These are phyloP conservation scores for Phrynosoma platyrhinos DNA, from an alignment of 2,113 vertebrate genomes.

Conservation along the genomic window DNA sequence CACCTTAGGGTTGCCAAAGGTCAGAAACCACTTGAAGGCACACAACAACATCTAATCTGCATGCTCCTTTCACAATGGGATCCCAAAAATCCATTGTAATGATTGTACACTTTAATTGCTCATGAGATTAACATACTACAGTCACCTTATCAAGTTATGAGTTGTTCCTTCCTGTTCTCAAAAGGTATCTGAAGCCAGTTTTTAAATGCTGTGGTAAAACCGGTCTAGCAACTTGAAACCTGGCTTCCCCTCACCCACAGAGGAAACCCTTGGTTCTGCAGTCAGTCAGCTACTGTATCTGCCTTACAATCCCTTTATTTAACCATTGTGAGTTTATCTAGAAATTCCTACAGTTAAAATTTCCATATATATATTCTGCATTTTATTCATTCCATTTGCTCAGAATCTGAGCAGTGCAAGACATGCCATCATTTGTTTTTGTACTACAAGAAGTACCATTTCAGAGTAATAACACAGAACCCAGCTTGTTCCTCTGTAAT, in stretches of 20 bases:
- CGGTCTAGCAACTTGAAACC: slow-evolving; percentile 31
- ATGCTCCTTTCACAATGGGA: not conserved
- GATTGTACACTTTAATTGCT: not conserved
- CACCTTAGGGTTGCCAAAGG: no score
- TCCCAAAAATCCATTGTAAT: not conserved
- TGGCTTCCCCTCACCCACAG: not conserved
- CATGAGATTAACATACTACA: not conserved
- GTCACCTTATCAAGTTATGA: slow-evolving; percentile 8
- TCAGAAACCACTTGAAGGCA: no score
- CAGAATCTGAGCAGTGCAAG: not conserved
- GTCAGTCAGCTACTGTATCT: not conserved
- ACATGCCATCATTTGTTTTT: slow-evolving; percentile 20
- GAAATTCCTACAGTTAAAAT: not conserved
- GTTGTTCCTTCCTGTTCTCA: slow-evolving; percentile 16
- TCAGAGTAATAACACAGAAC: slow-evolving; percentile 12
- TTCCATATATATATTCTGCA: not conserved
- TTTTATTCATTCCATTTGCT: not conserved
- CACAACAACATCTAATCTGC: not conserved
- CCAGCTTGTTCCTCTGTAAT: slow-evolving; percentile 1
- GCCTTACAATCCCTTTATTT: not conserved
- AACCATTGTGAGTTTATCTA: not conserved
- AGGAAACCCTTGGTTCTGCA: not conserved
- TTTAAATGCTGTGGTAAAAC: slow-evolving; percentile 25
- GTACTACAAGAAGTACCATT: not conserved
- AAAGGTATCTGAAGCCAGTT: slow-evolving; percentile 12